These are phyloP conservation scores for Lycorma delicatula DNA, from an alignment of 1,140 invertebrate genomes.

Conservation along the genomic window DNA sequence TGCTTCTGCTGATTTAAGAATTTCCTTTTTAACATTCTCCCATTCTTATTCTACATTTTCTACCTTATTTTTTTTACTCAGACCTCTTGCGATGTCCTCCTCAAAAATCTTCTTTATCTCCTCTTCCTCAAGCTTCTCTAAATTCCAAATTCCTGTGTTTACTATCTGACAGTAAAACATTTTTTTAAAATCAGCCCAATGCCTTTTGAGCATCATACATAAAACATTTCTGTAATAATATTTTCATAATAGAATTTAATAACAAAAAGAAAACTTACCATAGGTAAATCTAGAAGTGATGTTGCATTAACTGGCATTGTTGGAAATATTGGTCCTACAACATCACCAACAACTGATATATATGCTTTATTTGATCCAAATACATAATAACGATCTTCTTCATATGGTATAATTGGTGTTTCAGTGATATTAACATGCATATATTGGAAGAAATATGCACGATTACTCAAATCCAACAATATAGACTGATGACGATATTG, in stretches of 20 bases:
- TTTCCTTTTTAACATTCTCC: too few relatives aligned
- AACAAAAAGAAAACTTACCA: too few relatives aligned
- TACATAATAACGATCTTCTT: conserved; percentile 84
- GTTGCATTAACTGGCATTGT: conserved; percentile 85
- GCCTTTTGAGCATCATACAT: too few relatives aligned
- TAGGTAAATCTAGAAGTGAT: conserved; percentile 67
- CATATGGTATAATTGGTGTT: conserved; percentile 81
- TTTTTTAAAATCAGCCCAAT: neutral
- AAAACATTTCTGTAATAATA: too few relatives aligned
- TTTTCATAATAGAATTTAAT: too few relatives aligned
- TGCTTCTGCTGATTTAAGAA: too few relatives aligned
- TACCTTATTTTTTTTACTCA: too few relatives aligned
- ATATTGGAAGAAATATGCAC: conserved; percentile 87
- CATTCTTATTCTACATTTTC: too few relatives aligned
- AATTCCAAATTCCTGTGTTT: too few relatives aligned
- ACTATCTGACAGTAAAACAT: neutral
- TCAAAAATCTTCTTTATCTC: too few relatives aligned
- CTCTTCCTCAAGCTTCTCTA: too few relatives aligned
- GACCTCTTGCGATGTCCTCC: too few relatives aligned
- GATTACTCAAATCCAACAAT: conserved; percentile 82
- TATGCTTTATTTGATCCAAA: conserved; percentile 83
- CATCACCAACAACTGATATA: conserved; percentile 86
- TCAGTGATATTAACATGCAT: conserved; percentile 92
- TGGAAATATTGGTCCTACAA: conserved; percentile 89
- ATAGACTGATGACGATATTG: conserved; percentile 88